Conservation (phyloP, 2,797 vertebrate genomes). For the Staurois parvus region DNA sequence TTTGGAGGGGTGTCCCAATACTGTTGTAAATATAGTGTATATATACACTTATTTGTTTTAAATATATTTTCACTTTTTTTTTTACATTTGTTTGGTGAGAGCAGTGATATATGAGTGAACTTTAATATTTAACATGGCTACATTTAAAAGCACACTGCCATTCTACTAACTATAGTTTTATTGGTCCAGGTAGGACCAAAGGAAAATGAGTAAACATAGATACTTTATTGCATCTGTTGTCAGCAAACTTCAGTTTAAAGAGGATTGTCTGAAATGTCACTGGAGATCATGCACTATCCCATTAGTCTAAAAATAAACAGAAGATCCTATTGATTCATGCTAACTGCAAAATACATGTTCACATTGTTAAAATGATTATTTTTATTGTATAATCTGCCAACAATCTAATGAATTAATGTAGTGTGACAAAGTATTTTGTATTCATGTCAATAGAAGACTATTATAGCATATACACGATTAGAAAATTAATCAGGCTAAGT, state of each 20-base stretch:
- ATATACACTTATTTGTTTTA: too few species aligned
- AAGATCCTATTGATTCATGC: conserved; percentile 20
- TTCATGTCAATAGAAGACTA: conserved; percentile 39
- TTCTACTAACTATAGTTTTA: too few species aligned
- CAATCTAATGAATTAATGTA: conserved; percentile 51
- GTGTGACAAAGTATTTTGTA: conserved; percentile 47
- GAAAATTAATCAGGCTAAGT: conserved; percentile 40
- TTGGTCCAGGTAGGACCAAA: background rate
- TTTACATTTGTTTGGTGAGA: too few species aligned
- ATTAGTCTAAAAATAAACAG: background rate
- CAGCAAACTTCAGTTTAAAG: background rate
- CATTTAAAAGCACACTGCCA: too few species aligned
- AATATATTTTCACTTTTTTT: too few species aligned
- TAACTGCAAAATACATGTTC: background rate
- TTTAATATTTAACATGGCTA: too few species aligned
- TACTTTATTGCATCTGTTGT: background rate
- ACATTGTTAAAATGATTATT: conserved; percentile 35
- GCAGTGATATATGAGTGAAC: too few species aligned
- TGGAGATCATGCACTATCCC: background rate
- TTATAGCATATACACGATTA: conserved; percentile 48
- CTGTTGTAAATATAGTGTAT: too few species aligned
- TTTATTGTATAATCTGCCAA: conserved; percentile 41
- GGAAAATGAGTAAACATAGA: background rate
- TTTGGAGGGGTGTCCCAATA: too few species aligned
- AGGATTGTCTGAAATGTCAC: background rate